phyloP scores from a whole-genome alignment of 2,888 invertebrate species.

The Dysmachus trigonus region DNA sequence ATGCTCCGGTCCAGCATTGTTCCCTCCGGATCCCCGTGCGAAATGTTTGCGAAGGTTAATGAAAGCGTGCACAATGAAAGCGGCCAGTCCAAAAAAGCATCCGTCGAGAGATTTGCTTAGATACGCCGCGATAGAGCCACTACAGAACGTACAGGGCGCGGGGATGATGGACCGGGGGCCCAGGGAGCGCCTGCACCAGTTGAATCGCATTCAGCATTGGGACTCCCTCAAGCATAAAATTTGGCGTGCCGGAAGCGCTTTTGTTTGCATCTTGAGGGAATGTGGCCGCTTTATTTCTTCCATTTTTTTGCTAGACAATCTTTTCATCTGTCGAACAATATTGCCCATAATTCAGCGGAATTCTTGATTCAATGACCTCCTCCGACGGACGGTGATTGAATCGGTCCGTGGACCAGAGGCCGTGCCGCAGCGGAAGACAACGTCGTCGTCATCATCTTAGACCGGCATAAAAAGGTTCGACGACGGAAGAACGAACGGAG shows the following conservation, averaged over 20 bases:
- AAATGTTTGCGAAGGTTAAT: neutral
- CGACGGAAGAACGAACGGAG: constrained; percentile 18
- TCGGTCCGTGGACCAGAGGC: neutral
- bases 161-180: no score
- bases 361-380: constrained; percentile 36
- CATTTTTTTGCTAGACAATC: constrained; percentile 21
- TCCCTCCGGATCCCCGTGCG: neutral
- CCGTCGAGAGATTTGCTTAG: neutral
- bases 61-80: neutral
- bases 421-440: neutral
- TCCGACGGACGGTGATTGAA: constrained; percentile 30
- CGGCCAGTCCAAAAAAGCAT: neutral
- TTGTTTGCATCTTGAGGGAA: constrained; percentile 25
- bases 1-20: neutral
- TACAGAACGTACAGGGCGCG: neutral
- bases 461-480: neutral
- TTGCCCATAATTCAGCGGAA: constrained; percentile 13
- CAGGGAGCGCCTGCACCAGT: neutral
- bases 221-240: constrained; percentile 13
- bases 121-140: neutral
- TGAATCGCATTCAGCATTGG: neutral
- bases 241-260: constrained; percentile 27
- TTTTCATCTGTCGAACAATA: constrained; percentile 28
- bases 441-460: neutral
- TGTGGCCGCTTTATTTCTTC: constrained; percentile 4